Conservation (phyloP, 1,140 invertebrate species). For the Pogonomyrmex barbatus region DNA sequence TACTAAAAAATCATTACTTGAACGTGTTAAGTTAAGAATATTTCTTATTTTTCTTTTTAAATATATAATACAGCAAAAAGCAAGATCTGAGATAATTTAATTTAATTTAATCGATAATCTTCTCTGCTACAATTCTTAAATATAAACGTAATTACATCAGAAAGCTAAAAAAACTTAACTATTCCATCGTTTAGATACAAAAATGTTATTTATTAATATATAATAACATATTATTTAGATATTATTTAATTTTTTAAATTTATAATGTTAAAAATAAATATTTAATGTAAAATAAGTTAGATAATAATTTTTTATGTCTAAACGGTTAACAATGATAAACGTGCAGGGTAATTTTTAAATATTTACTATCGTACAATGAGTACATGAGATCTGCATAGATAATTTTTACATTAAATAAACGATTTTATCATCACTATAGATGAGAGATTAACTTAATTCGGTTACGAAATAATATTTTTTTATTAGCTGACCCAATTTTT, state of each 20-base stretch:
- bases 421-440: constrained; percentile 35
- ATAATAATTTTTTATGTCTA: background rate
- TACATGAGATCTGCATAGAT: background rate
- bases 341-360: background rate
- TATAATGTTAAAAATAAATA: background rate
- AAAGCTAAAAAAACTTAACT: background rate
- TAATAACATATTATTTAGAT: background rate
- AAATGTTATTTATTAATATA: background rate
- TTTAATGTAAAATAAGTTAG: background rate
- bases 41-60: background rate
- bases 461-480: constrained; percentile 38
- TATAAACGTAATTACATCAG: background rate
- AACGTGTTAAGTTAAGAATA: background rate
- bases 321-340: background rate
- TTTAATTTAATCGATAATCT: constrained; percentile 1
- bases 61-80: background rate
- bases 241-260: background rate
- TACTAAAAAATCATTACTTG: background rate
- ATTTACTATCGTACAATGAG: background rate
- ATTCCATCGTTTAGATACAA: background rate
- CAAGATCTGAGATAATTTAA: background rate
- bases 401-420: constrained; percentile 35
- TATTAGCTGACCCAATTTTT: constrained; percentile 43
- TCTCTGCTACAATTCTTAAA: background rate
- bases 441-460: constrained; percentile 23